Conservation (phyloP, 2,797 vertebrate species). For the Enteromius paludinosus region DNA sequence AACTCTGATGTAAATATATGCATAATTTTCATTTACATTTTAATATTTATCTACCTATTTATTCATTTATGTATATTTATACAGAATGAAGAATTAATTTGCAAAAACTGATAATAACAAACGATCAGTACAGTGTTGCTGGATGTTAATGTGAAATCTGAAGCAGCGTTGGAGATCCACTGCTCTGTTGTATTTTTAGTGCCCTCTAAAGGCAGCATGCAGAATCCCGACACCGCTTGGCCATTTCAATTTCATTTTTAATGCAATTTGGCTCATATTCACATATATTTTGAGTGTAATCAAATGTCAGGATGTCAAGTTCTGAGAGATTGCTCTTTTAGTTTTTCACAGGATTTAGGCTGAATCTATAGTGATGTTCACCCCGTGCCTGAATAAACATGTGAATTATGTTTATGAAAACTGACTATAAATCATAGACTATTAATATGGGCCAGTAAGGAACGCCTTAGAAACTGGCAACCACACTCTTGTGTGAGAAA, state of each 20-base stretch:
- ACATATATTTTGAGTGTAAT: not conserved
- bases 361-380: not conserved
- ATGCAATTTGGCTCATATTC: not conserved
- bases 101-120: not conserved
- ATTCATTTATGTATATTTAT: too few species aligned
- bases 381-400: not conserved
- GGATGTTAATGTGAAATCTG: not conserved
- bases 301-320: not conserved
- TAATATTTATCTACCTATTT: too few species aligned
- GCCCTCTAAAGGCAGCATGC: not conserved
- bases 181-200: not conserved
- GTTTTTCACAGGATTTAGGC: not conserved
- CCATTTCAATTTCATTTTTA: not conserved
- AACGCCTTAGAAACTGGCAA: constrained; percentile 1
- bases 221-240: not conserved
- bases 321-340: not conserved
- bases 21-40: too few species aligned
- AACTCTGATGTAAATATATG: too few species aligned
- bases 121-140: not conserved
- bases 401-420: too few species aligned
- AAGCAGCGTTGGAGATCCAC: not conserved
- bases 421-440: too few species aligned
- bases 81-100: too few species aligned
- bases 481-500: not conserved
- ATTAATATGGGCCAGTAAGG: too few species aligned